A percentile compares a stretch with the other conserved stretches of the same genome.
Evolutionary conservation across 1,140 invertebrate species (phyloP).

Genomic region (Notospermus geniculatus): DNA sequence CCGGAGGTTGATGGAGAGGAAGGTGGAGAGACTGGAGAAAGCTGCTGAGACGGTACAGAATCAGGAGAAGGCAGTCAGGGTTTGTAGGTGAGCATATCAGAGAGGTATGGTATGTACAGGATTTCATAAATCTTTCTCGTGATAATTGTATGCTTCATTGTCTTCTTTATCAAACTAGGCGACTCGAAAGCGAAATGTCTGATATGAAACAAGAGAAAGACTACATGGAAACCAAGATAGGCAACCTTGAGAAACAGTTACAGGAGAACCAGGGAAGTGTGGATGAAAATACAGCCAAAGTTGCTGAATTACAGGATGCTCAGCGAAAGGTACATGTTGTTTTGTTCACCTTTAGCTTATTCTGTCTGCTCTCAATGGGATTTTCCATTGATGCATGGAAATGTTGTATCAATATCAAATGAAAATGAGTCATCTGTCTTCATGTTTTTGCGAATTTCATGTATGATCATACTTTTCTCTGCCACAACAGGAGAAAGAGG

Average conservation of each 20-base stretch:
- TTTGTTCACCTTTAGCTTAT: too few relatives aligned
- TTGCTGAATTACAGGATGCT: slow-evolving; percentile 63
- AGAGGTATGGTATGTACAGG: neutral
- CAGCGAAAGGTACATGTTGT: slow-evolving; percentile 59
- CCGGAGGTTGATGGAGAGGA: slow-evolving; percentile 57
- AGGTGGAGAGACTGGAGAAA: slow-evolving; percentile 37
- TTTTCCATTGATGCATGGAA: too few relatives aligned
- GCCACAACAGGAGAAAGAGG: slow-evolving; percentile 27
- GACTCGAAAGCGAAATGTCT: slow-evolving; percentile 25
- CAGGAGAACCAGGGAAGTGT: slow-evolving; percentile 56
- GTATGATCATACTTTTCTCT: too few relatives aligned
- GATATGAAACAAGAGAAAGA: slow-evolving; percentile 40
- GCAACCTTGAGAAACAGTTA: slow-evolving; percentile 48
- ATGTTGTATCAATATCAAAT: too few relatives aligned
- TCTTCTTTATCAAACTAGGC: slow-evolving; percentile 10
- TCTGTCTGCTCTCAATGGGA: too few relatives aligned
- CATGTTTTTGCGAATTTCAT: too few relatives aligned
- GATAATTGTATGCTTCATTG: too few relatives aligned
- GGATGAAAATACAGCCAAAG: slow-evolving; percentile 65
- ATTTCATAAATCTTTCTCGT: too few relatives aligned
- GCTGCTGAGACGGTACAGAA: slow-evolving; percentile 25
- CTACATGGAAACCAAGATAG: slow-evolving; percentile 46
- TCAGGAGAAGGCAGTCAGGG: slow-evolving; percentile 26
- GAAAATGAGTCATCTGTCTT: too few relatives aligned
- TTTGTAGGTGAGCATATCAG: slow-evolving; percentile 10